Percentiles rank a stretch among this genome's conserved stretches.
phyloP scores from a whole-genome alignment of 2,888 invertebrate genomes.

The Pandemis corylana region DNA sequence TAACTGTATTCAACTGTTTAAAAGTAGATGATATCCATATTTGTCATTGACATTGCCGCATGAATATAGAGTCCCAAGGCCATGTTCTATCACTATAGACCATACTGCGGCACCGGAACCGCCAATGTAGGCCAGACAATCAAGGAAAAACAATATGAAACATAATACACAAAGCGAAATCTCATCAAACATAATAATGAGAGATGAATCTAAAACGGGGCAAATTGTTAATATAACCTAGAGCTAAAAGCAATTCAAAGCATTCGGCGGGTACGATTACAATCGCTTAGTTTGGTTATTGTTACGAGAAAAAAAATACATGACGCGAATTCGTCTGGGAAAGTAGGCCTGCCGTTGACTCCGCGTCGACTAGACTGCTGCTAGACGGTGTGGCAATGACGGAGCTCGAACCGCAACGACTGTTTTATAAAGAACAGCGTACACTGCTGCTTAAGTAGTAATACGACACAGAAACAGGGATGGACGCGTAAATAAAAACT shows the following conservation, averaged over 20 bases:
- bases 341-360: conserved; percentile 79
- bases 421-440: conserved; percentile 24
- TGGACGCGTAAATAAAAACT: background rate
- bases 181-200: conserved; percentile 16
- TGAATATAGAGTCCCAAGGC: background rate
- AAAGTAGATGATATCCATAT: background rate
- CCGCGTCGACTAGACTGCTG: conserved; percentile 71
- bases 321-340: conserved; percentile 66
- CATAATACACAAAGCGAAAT: conserved; percentile 3
- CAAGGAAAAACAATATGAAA: conserved; percentile 8
- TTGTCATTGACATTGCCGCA: background rate
- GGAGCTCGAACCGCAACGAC: conserved; percentile 43
- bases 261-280: conserved; percentile 65
- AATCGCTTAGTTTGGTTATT: conserved; percentile 70
- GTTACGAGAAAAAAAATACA: conserved; percentile 69
- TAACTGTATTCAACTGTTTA: background rate
- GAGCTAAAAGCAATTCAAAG: conserved; percentile 45
- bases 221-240: conserved; percentile 13
- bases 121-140: background rate
- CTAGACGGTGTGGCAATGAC: conserved; percentile 61
- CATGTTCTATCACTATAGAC: background rate
- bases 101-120: conserved; percentile 3
- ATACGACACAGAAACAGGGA: background rate
- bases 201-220: conserved; percentile 10
- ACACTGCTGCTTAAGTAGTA: conserved; percentile 47